Evolutionary conservation across 1,140 invertebrate species (phyloP), one percentile per base, ranked within the genome.

Genomic region (Agrilus planipennis): DNA sequence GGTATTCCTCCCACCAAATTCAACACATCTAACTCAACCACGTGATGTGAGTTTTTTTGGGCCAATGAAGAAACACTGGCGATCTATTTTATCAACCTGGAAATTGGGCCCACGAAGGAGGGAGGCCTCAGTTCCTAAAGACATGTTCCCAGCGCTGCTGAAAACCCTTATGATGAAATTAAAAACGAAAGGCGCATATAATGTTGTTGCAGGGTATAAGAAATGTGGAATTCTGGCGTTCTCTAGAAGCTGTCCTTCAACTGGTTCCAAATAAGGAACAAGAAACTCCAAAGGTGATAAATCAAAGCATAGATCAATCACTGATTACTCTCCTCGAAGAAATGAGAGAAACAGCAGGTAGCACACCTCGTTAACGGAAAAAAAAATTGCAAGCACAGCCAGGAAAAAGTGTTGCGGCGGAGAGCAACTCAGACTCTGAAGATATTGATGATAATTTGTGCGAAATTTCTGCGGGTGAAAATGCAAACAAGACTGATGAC

Each of bases 31-130:
- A 3, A 34, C 42, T 9, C 62, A 64, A 42, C 59, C 62, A 6
- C 38, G 63, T 19, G 61, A 64, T 50, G 53, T 62, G 11, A 47
- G 47, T 18, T 54, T 62, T 44, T 65, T 64, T 47, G 35, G 46
- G 6, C 55, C 58, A 18, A 25, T 65, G 34, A 62, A 62, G 39
- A 3, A 10, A 12, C 19, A 18, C 3, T 36, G 18, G 18, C 12
- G n/a, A 36, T 15, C 7, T 21, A n/a, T 36, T 12, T 15, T 16
- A 21, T 3, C 6, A 15, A 20, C 20, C 20, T 36, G 34, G 34
- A 31, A 15, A 16, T 6, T 6, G 12, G 14, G 14, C 6, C n/a
- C n/a, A n/a, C 16, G 19, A 6, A 4, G 29, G 15, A 31, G 15
- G 12, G 4, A 14, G 3, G 32, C 15, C 4, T 4, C 4, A 3